phyloP scores from a whole-genome alignment of 2,113 vertebrate genomes.

The Anoplopoma fimbria region DNA sequence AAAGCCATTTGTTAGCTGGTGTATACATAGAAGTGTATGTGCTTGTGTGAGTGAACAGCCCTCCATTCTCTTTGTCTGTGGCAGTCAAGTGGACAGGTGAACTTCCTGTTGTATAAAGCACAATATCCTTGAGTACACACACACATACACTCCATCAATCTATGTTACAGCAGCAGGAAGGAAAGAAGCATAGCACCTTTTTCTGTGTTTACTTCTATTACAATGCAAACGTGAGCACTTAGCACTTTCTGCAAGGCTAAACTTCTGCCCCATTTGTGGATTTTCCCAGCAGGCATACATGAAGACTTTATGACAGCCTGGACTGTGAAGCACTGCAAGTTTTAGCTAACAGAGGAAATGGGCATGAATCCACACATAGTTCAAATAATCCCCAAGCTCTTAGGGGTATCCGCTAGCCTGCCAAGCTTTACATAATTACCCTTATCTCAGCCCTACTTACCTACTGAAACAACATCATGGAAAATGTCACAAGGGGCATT shows the following conservation, averaged over 20 bases:
- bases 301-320: slow-evolving; percentile 38
- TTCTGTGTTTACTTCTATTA: slow-evolving; percentile 52
- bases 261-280: slow-evolving; percentile 13
- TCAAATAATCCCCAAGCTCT: slow-evolving; percentile 47
- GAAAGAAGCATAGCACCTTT: slow-evolving; percentile 38
- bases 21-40: slow-evolving; percentile 1
- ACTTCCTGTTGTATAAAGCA: slow-evolving; percentile 50
- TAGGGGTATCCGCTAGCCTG: slow-evolving; percentile 22
- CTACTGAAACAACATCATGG: slow-evolving; percentile 43
- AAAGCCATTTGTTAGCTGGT: slow-evolving; percentile 33
- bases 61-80: slow-evolving; percentile 18
- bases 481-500: slow-evolving; percentile 27
- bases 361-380: slow-evolving; percentile 48
- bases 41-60: slow-evolving; percentile 18
- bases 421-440: slow-evolving; percentile 50
- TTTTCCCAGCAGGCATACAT: neutral
- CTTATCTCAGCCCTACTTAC: slow-evolving; percentile 49
- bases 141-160: slow-evolving; percentile 48
- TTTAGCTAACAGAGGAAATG: slow-evolving; percentile 28
- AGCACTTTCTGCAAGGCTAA: slow-evolving; percentile 29
- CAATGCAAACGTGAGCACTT: slow-evolving; percentile 36
- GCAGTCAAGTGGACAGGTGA: slow-evolving; percentile 61
- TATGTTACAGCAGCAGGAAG: slow-evolving; percentile 42
- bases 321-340: slow-evolving; percentile 22
- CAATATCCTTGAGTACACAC: slow-evolving; percentile 27